Percentiles rank a stretch among this genome's conserved stretches.
These are phyloP conservation scores for Ridgeia piscesae DNA, from an alignment of 1,140 invertebrate species.

Conservation along the genomic window DNA sequence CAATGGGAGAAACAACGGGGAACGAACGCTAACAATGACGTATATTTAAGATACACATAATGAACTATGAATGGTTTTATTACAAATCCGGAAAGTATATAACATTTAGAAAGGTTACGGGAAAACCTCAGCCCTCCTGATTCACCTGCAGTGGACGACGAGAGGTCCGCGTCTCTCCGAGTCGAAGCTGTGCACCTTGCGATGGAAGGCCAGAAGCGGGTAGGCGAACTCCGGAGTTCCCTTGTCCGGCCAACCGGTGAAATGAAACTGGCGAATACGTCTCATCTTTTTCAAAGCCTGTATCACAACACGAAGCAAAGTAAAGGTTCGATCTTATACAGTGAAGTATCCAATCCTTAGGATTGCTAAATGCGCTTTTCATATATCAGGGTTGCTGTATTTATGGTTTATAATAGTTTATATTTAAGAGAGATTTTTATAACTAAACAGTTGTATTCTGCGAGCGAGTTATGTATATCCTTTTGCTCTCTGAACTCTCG, in stretches of 20 bases:
- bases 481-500: not conserved
- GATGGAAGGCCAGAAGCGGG: conserved; percentile 20
- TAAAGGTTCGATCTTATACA: not conserved
- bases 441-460: too few relatives aligned
- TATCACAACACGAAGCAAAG: not conserved
- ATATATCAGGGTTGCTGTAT: not conserved
- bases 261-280: conserved; percentile 24
- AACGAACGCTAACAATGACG: not conserved
- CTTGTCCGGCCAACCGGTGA: conserved; percentile 26
- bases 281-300: not conserved
- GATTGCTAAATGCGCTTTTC: not conserved
- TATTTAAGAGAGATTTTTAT: too few relatives aligned
- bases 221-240: conserved; percentile 21
- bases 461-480: not conserved
- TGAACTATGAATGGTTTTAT: not conserved
- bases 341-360: not conserved
- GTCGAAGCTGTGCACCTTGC: conserved; percentile 9
- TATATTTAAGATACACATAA: not conserved
- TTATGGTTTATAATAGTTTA: too few relatives aligned
- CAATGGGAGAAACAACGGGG: not conserved
- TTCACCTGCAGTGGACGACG: conserved; percentile 89
- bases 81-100: not conserved
- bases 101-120: not conserved
- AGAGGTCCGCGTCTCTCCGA: conserved; percentile 65
- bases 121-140: not conserved